A percentile compares a stretch with the other conserved stretches of the same genome.
These are phyloP conservation scores for Brachyhypopomus gauderio DNA, from an alignment of 2,113 vertebrate genomes.

Conservation along the genomic window DNA sequence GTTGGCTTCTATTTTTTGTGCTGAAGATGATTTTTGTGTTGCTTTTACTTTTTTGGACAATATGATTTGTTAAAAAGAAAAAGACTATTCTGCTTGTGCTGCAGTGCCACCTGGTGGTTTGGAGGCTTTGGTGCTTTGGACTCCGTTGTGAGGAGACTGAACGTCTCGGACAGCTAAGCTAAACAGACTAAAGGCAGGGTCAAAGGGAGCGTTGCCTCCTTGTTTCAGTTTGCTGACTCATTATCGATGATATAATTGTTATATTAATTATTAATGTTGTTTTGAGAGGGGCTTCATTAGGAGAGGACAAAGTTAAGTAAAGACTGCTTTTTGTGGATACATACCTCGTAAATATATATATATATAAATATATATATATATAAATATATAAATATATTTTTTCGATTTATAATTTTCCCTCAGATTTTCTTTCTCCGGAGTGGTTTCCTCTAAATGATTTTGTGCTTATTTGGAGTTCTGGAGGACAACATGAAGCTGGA, in stretches of 20 bases:
- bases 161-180: constrained; percentile 52
- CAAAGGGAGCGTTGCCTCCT: constrained; percentile 61
- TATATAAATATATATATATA: constrained; percentile 72
- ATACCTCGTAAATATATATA: constrained; percentile 80
- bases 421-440: constrained; percentile 44
- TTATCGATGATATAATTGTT: constrained; percentile 60
- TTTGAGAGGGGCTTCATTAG: constrained; percentile 55
- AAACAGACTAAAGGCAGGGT: constrained; percentile 45
- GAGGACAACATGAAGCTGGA: background rate
- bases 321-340: constrained; percentile 74
- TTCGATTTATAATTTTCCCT: constrained; percentile 70
- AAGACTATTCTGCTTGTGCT: constrained; percentile 53
- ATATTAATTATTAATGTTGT: constrained; percentile 63
- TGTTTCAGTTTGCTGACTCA: constrained; percentile 62
- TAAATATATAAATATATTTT: constrained; percentile 78
- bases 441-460: constrained; percentile 17
- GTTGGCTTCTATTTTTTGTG: constrained; percentile 36
- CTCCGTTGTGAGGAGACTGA: constrained; percentile 54
- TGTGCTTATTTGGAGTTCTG: background rate
- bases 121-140: constrained; percentile 58
- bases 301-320: constrained; percentile 61
- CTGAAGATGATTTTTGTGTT: constrained; percentile 35
- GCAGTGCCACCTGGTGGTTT: constrained; percentile 55
- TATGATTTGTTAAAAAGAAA: constrained; percentile 39
- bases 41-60: constrained; percentile 52